Percentiles rank a stretch among this genome's conserved stretches.
phyloP scores from a whole-genome alignment of 2,113 vertebrate species.

The Muntiacus muntjak region DNA sequence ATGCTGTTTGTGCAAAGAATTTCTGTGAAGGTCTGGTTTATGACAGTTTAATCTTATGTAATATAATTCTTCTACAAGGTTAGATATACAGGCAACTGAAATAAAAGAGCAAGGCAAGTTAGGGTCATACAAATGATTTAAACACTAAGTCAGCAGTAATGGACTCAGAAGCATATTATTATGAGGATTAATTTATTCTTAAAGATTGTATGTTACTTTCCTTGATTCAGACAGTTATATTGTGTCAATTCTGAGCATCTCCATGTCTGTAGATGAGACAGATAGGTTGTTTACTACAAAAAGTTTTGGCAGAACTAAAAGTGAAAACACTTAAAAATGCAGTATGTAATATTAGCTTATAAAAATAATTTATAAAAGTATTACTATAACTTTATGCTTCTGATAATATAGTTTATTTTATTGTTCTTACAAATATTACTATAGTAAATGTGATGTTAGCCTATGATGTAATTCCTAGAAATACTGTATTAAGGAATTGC shows the following conservation, averaged over 20 bases:
- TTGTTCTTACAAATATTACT: background rate
- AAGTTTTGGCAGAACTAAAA: background rate
- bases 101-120: background rate
- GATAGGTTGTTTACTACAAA: background rate
- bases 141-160: background rate
- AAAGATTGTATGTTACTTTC: background rate
- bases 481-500: background rate
- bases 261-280: fast-evolving
- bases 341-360: background rate
- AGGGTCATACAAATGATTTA: background rate
- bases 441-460: background rate
- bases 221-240: background rate
- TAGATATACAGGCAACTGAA: background rate
- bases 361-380: background rate
- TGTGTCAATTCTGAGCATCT: background rate
- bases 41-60: background rate
- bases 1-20: background rate
- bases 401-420: background rate
- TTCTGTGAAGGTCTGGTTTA: background rate
- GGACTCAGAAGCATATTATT: background rate
- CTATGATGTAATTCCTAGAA: background rate
- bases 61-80: background rate
- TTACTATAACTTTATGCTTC: background rate
- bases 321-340: background rate
- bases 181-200: background rate